phyloP scores from a whole-genome alignment of 1,140 invertebrate species.

The Nasonia vitripennis region DNA sequence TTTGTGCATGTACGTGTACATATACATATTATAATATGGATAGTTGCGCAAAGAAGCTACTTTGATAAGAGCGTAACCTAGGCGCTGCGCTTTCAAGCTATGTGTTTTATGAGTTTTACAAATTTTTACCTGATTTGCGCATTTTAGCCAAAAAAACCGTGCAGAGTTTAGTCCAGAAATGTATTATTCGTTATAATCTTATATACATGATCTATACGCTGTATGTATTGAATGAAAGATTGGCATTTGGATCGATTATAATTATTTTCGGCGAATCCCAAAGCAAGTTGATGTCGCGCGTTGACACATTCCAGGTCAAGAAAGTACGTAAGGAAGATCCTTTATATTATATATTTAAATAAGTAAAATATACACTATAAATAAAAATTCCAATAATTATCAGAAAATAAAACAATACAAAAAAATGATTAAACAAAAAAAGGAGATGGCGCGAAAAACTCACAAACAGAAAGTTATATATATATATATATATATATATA shows the following conservation, averaged over 20 bases:
- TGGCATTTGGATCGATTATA: neutral
- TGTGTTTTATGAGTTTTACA: neutral
- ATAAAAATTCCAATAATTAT: constrained; percentile 25
- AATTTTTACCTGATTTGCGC: neutral
- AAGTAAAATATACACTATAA: constrained; percentile 42
- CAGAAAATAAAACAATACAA: constrained; percentile 5
- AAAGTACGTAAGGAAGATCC: constrained; percentile 34
- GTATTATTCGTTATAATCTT: neutral
- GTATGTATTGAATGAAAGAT: too few species aligned
- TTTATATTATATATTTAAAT: constrained; percentile 55
- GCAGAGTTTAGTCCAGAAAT: neutral
- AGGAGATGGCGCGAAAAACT: neutral
- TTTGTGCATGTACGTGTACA: neutral
- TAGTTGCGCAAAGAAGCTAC: neutral
- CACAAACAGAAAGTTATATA: constrained; percentile 26
- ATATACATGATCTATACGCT: neutral
- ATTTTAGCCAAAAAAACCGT: neutral
- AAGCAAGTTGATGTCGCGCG: constrained; percentile 1
- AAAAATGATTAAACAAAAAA: constrained; percentile 1
- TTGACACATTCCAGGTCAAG: constrained; percentile 41
- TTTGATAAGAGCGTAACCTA: constrained; percentile 12
- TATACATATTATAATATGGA: constrained; percentile 13
- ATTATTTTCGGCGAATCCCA: neutral
- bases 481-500: constrained; percentile 41
- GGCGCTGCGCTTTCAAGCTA: constrained; percentile 19